Conservation (phyloP, 2,113 vertebrate species). For the Chaetodon auriga region DNA sequence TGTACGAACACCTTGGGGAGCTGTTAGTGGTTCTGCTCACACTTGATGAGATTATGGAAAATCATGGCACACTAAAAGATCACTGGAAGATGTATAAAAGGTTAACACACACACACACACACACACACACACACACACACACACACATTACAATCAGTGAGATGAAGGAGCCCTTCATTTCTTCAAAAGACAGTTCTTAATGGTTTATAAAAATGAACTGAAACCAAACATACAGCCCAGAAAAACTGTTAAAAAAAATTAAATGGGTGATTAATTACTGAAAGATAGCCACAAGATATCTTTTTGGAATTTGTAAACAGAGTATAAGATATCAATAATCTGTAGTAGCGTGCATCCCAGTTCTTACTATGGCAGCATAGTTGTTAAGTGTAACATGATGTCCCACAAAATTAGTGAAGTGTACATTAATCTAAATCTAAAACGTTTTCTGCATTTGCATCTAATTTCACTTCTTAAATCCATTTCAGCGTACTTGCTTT, state of each 20-base stretch:
- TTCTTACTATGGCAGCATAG: background rate
- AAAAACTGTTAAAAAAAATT: background rate
- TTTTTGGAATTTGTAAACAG: no score
- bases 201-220: background rate
- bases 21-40: constrained; percentile 92
- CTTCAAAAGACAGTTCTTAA: background rate
- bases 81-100: constrained; percentile 99
- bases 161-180: no score
- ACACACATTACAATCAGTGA: no score
- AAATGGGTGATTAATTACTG: no score
- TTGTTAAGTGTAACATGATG: background rate
- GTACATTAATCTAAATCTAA: no score
- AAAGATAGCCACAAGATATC: no score
- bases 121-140: no score
- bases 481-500: no score
- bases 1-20: constrained; percentile 97
- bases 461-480: background rate
- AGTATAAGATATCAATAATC: no score
- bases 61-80: constrained; percentile 93
- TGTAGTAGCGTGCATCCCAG: background rate
- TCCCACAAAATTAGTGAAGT: background rate
- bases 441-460: background rate
- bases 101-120: constrained; percentile 74
- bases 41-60: constrained; percentile 96
- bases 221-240: background rate